Percentiles rank a stretch among this genome's conserved stretches.
phyloP scores from a whole-genome alignment of 2,797 vertebrate species.

The Erithacus rubecula region DNA sequence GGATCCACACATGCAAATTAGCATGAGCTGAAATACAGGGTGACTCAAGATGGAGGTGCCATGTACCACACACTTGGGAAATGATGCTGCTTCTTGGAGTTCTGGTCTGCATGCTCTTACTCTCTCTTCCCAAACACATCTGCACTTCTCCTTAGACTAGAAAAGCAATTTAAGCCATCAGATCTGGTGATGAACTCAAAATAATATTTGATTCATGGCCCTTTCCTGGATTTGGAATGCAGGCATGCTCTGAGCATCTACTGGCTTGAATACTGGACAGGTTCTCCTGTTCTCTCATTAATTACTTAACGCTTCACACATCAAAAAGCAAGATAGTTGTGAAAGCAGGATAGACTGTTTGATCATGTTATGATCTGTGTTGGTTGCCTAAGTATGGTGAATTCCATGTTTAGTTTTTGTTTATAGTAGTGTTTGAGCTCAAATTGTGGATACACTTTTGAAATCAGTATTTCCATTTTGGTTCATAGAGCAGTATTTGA shows the following conservation, averaged over 20 bases:
- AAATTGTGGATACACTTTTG: not conserved
- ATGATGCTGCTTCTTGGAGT: not conserved
- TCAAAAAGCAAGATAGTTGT: not conserved
- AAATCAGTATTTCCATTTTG: not conserved
- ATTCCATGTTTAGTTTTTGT: not conserved
- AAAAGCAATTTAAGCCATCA: not conserved
- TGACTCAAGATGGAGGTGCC: not conserved
- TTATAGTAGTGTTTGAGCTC: not conserved
- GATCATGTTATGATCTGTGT: not conserved
- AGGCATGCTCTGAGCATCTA: not conserved
- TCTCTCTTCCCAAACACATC: not conserved
- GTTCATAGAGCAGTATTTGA: not conserved
- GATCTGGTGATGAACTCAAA: not conserved
- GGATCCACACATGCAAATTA: not conserved
- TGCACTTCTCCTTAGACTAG: not conserved
- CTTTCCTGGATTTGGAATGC: not conserved
- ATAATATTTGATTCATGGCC: not conserved
- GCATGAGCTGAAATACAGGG: not conserved
- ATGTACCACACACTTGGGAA: not conserved
- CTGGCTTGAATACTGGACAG: not conserved
- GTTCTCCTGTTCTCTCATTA: not conserved
- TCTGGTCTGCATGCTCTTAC: not conserved
- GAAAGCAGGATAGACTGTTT: not conserved
- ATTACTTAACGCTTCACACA: not conserved
- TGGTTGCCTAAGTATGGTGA: not conserved